phyloP scores from a whole-genome alignment of 2,113 vertebrate genomes.

The Halichoeres trimaculatus region DNA sequence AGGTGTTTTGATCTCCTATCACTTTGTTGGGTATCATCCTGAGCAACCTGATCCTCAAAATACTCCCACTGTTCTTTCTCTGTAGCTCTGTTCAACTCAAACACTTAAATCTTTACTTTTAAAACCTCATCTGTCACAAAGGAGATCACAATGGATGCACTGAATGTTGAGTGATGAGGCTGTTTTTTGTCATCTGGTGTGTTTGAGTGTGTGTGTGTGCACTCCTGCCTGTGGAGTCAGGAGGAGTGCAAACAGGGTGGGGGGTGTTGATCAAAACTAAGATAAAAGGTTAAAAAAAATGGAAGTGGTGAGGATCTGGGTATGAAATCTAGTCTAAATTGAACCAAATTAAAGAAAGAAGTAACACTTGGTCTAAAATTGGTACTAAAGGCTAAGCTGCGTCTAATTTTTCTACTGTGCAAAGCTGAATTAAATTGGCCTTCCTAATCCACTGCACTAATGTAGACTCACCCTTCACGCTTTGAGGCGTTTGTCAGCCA shows the following conservation, averaged over 20 bases:
- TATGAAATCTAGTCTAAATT: conserved; percentile 15
- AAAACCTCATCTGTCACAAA: conserved; percentile 31
- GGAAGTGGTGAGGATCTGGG: conserved; percentile 28
- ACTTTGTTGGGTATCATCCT: too few relatives aligned
- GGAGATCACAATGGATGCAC: conserved; percentile 34
- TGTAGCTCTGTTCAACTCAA: too few relatives aligned
- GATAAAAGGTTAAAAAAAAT: conserved; percentile 14
- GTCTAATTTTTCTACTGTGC: conserved; percentile 26
- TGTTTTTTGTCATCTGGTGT: conserved; percentile 35
- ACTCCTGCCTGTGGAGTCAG: conserved; percentile 19
- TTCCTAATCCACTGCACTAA: conserved; percentile 43
- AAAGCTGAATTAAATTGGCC: conserved; percentile 29
- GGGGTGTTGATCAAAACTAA: conserved; percentile 21
- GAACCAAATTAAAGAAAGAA: neutral
- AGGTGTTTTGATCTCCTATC: too few relatives aligned
- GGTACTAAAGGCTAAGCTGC: conserved; percentile 9
- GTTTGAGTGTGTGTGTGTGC: neutral
- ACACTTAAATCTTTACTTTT: too few relatives aligned
- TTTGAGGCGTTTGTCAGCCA: conserved; percentile 19
- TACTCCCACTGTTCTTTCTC: too few relatives aligned
- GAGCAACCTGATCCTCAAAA: too few relatives aligned
- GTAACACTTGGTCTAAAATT: neutral
- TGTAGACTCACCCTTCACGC: conserved; percentile 26
- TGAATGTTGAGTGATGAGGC: conserved; percentile 35
- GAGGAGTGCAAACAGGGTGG: neutral